Conservation (phyloP, 2,888 invertebrate genomes). For the Cyaniris semiargus region DNA sequence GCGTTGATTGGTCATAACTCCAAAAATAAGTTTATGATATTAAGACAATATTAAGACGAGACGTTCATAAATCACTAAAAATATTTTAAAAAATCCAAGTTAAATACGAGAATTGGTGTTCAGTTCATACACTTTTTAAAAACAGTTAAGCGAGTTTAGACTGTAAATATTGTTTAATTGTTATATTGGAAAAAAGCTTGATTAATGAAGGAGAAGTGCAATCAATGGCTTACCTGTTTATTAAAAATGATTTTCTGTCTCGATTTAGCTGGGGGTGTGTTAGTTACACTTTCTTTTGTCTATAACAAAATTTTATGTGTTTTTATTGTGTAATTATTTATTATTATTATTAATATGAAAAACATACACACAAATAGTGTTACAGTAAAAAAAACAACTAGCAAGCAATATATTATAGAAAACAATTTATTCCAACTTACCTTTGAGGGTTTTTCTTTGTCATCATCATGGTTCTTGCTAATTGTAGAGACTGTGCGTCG, state of each 20-base stretch:
- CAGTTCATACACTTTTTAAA: too few relatives aligned
- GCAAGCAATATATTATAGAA: neutral
- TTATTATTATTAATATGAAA: neutral
- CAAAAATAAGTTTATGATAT: neutral
- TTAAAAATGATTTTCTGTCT: conserved; percentile 62
- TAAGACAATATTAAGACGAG: neutral
- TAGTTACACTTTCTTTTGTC: conserved; percentile 40
- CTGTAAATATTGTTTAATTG: too few relatives aligned
- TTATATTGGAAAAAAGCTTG: neutral
- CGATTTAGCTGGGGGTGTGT: conserved; percentile 49
- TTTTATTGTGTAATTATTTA: neutral
- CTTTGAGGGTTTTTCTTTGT: conserved; percentile 50
- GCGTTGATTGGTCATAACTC: too few relatives aligned
- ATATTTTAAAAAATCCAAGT: too few relatives aligned
- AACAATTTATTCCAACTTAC: conserved; percentile 40
- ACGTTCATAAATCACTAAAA: neutral
- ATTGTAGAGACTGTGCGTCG: conserved; percentile 54
- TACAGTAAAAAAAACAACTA: neutral
- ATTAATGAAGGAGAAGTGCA: neutral
- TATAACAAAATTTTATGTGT: conserved; percentile 35
- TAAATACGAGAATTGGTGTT: too few relatives aligned
- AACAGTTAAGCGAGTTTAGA: too few relatives aligned
- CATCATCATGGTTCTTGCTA: conserved; percentile 53
- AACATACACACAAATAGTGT: conserved; percentile 6
- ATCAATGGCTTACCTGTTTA: conserved; percentile 53